Evolutionary conservation across 2,888 invertebrate genomes (phyloP).

Genomic region (Adineta ricciae): DNA sequence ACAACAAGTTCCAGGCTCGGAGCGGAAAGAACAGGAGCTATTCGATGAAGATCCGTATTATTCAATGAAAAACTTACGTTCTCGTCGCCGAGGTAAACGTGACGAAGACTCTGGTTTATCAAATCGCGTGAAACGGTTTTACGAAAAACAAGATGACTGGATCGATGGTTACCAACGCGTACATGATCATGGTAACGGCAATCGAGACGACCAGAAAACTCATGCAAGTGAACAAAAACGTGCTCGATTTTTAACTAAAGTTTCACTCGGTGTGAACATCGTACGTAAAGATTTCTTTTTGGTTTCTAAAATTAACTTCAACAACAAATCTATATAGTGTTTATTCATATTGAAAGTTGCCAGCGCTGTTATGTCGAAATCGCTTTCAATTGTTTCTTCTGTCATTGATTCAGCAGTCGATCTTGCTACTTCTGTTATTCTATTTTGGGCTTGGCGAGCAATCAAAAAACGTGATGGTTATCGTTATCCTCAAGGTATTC

Average conservation of each 20-base stretch:
- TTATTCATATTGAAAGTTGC: conserved; percentile 40
- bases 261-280: not conserved
- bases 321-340: not conserved
- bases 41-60: not conserved
- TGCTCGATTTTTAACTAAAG: not conserved
- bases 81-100: not conserved
- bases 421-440: conserved; percentile 49
- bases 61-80: not conserved
- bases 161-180: not conserved
- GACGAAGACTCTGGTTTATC: not conserved
- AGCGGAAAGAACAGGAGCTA: not conserved
- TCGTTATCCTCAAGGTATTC: conserved; percentile 49
- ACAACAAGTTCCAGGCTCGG: not conserved
- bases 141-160: not conserved
- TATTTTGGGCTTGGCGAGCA: conserved; percentile 48
- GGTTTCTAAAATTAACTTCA: not conserved
- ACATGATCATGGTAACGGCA: not conserved
- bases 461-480: conserved; percentile 50
- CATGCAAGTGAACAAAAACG: too few relatives aligned
- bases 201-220: not conserved
- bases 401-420: conserved; percentile 53
- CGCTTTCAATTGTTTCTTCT: conserved; percentile 52
- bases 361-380: conserved; percentile 51
- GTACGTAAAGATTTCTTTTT: not conserved
- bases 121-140: not conserved